Evolutionary conservation across 2,113 vertebrate genomes (phyloP).

Genomic region (Silurus glanis): DNA sequence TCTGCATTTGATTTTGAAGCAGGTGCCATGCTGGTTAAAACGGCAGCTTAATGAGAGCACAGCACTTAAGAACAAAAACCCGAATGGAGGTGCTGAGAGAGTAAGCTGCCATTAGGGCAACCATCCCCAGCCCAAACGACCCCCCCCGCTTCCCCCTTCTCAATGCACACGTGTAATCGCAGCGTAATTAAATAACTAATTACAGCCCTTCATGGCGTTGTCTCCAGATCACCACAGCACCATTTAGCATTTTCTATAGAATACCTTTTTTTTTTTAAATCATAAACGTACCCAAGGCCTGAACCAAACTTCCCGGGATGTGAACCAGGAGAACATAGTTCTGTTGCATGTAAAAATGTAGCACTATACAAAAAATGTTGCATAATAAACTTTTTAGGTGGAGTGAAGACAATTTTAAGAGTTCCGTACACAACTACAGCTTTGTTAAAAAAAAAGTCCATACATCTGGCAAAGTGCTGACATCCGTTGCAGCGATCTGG

Average conservation of each 20-base stretch:
- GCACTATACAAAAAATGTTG: background rate
- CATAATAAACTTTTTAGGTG: background rate
- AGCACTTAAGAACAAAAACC: conserved; percentile 63
- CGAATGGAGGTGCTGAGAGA: conserved; percentile 62
- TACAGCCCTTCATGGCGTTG: conserved; percentile 55
- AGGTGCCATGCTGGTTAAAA: conserved; percentile 73
- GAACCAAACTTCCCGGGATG: background rate
- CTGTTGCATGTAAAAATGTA: background rate
- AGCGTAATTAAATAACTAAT: conserved; percentile 61
- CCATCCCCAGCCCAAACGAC: conserved; percentile 1
- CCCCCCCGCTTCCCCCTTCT: conserved; percentile 43
- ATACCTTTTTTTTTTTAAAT: conserved; percentile 37
- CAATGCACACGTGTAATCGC: conserved; percentile 54
- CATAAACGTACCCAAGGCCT: conserved; percentile 11
- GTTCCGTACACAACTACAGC: conserved; percentile 60
- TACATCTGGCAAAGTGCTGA: conserved; percentile 72
- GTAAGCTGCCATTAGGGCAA: conserved; percentile 61
- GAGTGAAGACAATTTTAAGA: conserved; percentile 31
- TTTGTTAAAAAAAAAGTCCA: conserved; percentile 63
- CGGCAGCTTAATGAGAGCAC: conserved; percentile 72
- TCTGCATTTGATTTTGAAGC: conserved; percentile 68
- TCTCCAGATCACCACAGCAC: conserved; percentile 43
- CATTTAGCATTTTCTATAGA: conserved; percentile 41
- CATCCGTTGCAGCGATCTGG: conserved; percentile 74
- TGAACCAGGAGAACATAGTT: background rate